Evolutionary conservation across 2,113 vertebrate species (phyloP).

Genomic region (Sminthopsis crassicaudata): DNA sequence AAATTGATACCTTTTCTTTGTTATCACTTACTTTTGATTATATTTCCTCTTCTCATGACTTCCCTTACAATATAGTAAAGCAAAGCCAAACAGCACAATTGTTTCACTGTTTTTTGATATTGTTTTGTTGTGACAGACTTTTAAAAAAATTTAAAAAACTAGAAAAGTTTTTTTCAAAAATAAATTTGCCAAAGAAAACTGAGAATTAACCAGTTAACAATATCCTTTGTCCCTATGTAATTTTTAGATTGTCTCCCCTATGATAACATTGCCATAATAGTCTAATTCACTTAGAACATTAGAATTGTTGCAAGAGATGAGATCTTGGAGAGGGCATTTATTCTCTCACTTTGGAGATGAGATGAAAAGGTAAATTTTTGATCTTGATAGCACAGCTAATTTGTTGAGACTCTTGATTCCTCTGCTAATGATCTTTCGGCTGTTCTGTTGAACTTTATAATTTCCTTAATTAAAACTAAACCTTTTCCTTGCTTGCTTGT

Average conservation of each 20-base stretch:
- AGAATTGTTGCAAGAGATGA: neutral
- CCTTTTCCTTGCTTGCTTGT: neutral
- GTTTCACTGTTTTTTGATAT: slow-evolving; percentile 27
- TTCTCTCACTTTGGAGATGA: neutral
- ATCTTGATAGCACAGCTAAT: neutral
- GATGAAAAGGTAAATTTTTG: neutral
- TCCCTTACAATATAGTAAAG: neutral
- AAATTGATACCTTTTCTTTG: neutral
- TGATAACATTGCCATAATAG: neutral
- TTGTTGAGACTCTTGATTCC: neutral
- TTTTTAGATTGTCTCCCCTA: slow-evolving; percentile 12
- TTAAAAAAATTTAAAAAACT: slow-evolving; percentile 39
- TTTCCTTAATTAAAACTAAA: slow-evolving; percentile 12
- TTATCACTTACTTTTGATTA: neutral
- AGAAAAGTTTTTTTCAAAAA: slow-evolving; percentile 36
- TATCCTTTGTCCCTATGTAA: neutral
- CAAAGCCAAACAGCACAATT: neutral
- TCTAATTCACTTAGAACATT: neutral
- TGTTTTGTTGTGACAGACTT: slow-evolving; percentile 32
- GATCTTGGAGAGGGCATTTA: neutral
- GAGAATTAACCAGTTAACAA: slow-evolving; percentile 10
- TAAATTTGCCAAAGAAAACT: slow-evolving; percentile 4
- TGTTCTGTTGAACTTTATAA: slow-evolving; percentile 24
- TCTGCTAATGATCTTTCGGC: neutral
- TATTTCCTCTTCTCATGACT: neutral